Percentiles rank a stretch among this genome's conserved stretches.
Conservation (phyloP, 2,888 invertebrate species). For the Tachina lurida region DNA sequence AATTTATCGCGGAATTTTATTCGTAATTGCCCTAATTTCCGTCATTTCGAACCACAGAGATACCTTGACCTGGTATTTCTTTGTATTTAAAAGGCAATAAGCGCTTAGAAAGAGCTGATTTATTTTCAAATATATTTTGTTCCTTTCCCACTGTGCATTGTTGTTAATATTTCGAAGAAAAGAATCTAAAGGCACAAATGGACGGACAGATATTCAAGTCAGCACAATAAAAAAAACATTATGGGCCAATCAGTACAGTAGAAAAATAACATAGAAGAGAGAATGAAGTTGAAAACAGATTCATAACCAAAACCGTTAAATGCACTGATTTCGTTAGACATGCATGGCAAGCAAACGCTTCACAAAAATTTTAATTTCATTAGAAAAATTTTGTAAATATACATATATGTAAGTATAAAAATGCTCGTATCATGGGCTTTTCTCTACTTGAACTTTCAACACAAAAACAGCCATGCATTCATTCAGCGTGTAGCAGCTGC, state of each 20-base stretch:
- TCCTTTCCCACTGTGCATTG: background rate
- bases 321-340: slow-evolving; percentile 64
- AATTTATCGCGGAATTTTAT: no score
- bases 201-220: background rate
- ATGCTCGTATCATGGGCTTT: background rate
- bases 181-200: background rate
- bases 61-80: no score
- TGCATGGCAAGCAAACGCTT: slow-evolving; percentile 42
- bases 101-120: no score
- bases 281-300: slow-evolving; percentile 8
- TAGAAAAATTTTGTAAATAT: background rate
- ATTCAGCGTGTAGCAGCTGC: slow-evolving; percentile 1
- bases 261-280: slow-evolving; percentile 4
- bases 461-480: background rate
- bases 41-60: no score
- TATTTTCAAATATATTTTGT: background rate
- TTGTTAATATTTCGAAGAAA: background rate
- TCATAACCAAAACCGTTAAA: slow-evolving; percentile 51
- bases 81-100: no score
- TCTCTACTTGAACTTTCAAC: slow-evolving; percentile 42
- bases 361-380: slow-evolving; percentile 51
- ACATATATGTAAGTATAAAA: background rate
- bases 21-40: no score
- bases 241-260: slow-evolving; percentile 10
- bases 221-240: background rate